Conservation (phyloP, 2,797 vertebrate species). For the Sebastolobus altivelis region DNA sequence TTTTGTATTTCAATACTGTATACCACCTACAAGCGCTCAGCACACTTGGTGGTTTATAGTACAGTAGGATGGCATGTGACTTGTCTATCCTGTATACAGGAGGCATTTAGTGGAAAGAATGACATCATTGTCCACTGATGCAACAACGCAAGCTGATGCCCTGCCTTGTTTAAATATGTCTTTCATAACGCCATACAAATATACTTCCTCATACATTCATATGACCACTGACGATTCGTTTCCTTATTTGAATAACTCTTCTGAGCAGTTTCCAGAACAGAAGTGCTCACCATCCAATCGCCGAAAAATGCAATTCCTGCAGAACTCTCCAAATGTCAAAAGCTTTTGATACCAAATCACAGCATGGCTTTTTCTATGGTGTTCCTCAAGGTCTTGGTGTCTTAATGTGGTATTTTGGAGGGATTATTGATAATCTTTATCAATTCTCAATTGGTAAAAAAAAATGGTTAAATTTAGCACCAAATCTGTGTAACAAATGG, state of each 20-base stretch:
- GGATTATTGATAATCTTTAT: no score
- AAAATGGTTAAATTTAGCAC: no score
- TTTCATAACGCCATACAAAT: slow-evolving; percentile 22
- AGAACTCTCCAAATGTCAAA: no score
- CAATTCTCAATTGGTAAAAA: no score
- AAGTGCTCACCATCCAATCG: no score
- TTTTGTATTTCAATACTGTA: neutral
- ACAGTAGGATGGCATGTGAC: slow-evolving; percentile 14
- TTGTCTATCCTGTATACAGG: slow-evolving; percentile 11
- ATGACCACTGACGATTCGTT: neutral
- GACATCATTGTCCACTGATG: slow-evolving; percentile 36
- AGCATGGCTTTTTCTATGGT: no score
- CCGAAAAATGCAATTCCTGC: no score
- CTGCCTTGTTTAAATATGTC: slow-evolving; percentile 34
- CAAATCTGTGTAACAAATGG: no score
- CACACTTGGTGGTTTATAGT: neutral
- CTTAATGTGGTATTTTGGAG: no score
- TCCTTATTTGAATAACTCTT: neutral
- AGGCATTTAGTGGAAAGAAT: slow-evolving; percentile 48
- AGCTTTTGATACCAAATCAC: no score
- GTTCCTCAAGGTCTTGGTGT: no score
- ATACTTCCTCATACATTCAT: slow-evolving; percentile 8
- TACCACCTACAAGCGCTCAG: neutral
- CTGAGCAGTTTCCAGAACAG: no score
- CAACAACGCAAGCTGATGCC: slow-evolving; percentile 11